phyloP scores from a whole-genome alignment of 1,140 invertebrate genomes.

The Hypsibius dujardini region DNA sequence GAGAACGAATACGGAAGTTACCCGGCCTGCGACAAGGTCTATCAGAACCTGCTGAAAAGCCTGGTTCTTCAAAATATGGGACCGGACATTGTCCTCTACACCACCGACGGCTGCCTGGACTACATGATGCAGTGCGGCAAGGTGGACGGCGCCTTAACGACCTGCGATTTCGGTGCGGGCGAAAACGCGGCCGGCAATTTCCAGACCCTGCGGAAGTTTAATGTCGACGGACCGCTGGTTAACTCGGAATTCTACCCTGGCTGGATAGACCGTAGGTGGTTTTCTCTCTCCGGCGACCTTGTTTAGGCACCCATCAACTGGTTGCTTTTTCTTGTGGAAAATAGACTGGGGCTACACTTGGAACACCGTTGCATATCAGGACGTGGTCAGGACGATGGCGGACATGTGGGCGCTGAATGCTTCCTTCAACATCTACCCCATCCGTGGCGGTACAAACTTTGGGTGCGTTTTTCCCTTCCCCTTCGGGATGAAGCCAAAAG shows the following conservation, averaged over 20 bases:
- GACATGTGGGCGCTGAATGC: conserved; percentile 27
- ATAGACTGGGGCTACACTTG: conserved; percentile 29
- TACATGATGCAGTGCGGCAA: conserved; percentile 9
- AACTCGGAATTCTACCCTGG: conserved; percentile 33
- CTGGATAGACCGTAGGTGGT: conserved; percentile 28
- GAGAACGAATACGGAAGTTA: conserved; percentile 27
- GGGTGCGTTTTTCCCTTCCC: conserved; percentile 25
- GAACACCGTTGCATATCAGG: conserved; percentile 21
- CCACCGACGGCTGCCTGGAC: conserved; percentile 23
- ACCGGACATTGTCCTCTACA: conserved; percentile 22
- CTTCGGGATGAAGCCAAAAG: background rate
- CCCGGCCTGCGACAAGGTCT: conserved; percentile 23
- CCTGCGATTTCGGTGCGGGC: conserved; percentile 13
- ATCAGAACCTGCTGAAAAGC: conserved; percentile 21
- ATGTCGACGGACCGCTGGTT: conserved; percentile 28
- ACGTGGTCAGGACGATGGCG: conserved; percentile 24
- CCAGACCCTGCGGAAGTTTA: conserved; percentile 24
- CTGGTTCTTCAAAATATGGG: conserved; percentile 19
- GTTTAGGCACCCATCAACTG: too few relatives aligned
- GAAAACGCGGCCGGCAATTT: conserved; percentile 24
- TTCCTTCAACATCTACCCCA: conserved; percentile 29
- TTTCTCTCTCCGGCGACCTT: too few relatives aligned
- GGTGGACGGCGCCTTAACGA: background rate
- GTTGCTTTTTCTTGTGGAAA: too few relatives aligned
- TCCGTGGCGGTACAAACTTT: conserved; percentile 3